Conservation (phyloP, 2,797 vertebrate genomes). For the Sarcophilus harrisii region DNA sequence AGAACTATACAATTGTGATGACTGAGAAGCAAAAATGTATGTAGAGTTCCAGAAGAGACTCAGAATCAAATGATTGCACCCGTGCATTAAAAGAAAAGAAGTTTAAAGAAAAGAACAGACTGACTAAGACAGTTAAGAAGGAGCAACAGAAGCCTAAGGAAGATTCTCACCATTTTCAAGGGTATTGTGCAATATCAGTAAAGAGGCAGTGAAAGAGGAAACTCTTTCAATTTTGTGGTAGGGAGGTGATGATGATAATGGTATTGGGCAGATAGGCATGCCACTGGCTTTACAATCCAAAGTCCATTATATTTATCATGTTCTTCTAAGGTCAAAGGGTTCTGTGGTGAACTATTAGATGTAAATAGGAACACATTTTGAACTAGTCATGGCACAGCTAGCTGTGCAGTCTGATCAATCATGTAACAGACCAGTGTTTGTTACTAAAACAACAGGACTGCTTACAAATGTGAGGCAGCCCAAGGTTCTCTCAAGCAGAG, state of each 20-base stretch:
- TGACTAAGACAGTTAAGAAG: background rate
- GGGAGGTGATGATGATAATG: slow-evolving; percentile 86
- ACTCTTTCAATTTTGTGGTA: slow-evolving; percentile 92
- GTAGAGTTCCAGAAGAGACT: background rate
- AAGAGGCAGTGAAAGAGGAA: slow-evolving; percentile 85
- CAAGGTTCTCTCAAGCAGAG: slow-evolving; percentile 51
- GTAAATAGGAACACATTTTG: slow-evolving; percentile 66
- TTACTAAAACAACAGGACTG: slow-evolving; percentile 51
- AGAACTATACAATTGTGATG: background rate
- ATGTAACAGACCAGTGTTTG: slow-evolving; percentile 22
- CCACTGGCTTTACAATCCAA: slow-evolving; percentile 58
- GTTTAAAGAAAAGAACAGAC: background rate
- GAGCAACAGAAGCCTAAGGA: background rate
- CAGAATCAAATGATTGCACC: background rate
- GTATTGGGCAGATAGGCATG: slow-evolving; percentile 43
- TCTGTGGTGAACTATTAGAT: slow-evolving; percentile 60
- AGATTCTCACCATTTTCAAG: slow-evolving; percentile 79
- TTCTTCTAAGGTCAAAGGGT: slow-evolving; percentile 31
- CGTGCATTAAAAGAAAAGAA: background rate
- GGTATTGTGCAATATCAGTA: slow-evolving; percentile 78
- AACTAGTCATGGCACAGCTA: slow-evolving; percentile 72
- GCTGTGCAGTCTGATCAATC: slow-evolving; percentile 70
- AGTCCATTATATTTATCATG: slow-evolving; percentile 67
- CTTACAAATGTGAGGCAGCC: slow-evolving; percentile 63
- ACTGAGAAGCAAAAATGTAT: background rate